Base-by-base conservation (phyloP, 2,888 invertebrate species). In the Lasioglossum lativentre region DNA sequence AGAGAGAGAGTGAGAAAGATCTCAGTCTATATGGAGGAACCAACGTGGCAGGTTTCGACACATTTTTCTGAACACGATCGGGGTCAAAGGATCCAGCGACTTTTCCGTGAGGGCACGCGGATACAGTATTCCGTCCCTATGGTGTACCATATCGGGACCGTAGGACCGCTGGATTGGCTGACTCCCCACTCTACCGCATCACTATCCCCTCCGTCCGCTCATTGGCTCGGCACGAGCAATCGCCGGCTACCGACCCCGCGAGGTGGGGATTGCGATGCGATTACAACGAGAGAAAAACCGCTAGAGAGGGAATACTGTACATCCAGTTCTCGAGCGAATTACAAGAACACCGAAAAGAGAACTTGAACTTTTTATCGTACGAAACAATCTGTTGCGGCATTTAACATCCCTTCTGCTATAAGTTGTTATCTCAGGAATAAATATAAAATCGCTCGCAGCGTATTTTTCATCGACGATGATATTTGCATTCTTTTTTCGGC, bases 11-110 rank as follows among this genome's bases (percentile, higher is more conserved):
- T n/a, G n/a, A n/a, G n/a, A n/a, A n/a, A n/a, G n/a, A 68, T 38
- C 68, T 23, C 19, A 23, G 34, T 68, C 38, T 38, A 23, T 19
- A 30, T 42, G 63, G 16, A 85, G 89, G 89, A 88, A 90, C 90
- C 90, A 90, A 77, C 88, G 90, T 90, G 89, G 86, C 78, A 74
- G 74, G 74, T 83, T 63, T 63, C 56, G 79, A 75, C 73, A 84
- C 78, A 75, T 56, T 73, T 82, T 42, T 82, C 45, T 80, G 63
- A 82, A 79, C 45, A 79, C 75, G 72, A 78, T 77, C 66, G n/a
- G n/a, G 56, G 52, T 63, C 30, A 70, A 82, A 82, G 71, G 34
- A 66, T 70, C 72, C 72, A 59, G 74, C 38, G 66, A 76, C 75
- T 63, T 52, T 86, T 42, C 30, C 40, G 66, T 78, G 70, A n/a